A percentile compares a stretch with the other conserved stretches of the same genome.
Evolutionary conservation across 2,888 invertebrate genomes (phyloP).

Genomic region (Timema podura): DNA sequence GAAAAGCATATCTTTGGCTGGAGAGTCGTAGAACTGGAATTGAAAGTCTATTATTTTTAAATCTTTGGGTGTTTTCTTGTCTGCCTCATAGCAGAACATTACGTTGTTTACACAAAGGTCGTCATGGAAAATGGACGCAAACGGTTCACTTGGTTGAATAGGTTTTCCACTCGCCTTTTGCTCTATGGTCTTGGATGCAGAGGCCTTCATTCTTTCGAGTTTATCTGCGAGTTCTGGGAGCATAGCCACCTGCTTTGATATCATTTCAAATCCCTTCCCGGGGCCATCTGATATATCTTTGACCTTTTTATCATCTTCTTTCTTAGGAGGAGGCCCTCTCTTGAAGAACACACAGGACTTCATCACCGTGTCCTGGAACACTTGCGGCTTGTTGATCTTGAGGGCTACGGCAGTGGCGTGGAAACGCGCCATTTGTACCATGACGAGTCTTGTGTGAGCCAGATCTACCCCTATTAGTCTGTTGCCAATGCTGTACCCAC

Average conservation of each 20-base stretch:
- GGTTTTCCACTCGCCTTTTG: background rate
- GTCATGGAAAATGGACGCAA: conserved; percentile 52
- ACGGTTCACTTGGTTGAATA: conserved; percentile 42
- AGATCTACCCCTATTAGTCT: conserved; percentile 51
- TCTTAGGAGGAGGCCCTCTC: background rate
- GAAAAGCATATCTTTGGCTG: conserved; percentile 54
- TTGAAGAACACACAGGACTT: conserved; percentile 2
- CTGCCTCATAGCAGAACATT: conserved; percentile 49
- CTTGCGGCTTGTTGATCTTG: conserved; percentile 46
- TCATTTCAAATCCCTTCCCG: background rate
- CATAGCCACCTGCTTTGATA: background rate
- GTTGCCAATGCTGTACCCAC: conserved; percentile 51
- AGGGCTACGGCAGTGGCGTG: conserved; percentile 58
- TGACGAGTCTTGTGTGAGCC: conserved; percentile 46
- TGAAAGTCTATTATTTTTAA: conserved; percentile 59
- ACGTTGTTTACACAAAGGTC: conserved; percentile 62
- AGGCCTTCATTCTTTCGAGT: background rate
- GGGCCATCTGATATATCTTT: background rate
- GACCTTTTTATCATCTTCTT: background rate
- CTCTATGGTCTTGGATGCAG: background rate
- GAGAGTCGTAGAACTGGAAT: conserved; percentile 50
- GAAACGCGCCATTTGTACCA: conserved; percentile 52
- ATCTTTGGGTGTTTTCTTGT: conserved; percentile 43
- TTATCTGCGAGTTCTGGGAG: background rate
- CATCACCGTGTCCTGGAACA: conserved; percentile 41